These are phyloP conservation scores for Xestia rhomboidea DNA, from an alignment of 2,888 invertebrate species.

Conservation along the genomic window DNA sequence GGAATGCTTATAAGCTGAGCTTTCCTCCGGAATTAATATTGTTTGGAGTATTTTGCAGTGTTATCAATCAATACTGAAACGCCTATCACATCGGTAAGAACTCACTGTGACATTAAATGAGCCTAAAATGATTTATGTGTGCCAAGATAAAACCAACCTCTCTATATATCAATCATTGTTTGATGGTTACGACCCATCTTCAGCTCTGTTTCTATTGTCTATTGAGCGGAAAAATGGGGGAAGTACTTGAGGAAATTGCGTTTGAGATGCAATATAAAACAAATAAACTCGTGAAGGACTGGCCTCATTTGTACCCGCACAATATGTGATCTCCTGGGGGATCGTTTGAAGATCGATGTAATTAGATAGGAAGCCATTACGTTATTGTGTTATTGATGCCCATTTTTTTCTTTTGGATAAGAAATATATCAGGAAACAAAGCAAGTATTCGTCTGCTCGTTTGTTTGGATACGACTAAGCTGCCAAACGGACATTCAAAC, in stretches of 20 bases:
- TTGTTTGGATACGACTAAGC: neutral
- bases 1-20: neutral
- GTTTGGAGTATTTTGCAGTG: slow-evolving; percentile 45
- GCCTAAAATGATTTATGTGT: slow-evolving; percentile 76
- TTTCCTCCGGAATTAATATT: slow-evolving; percentile 9
- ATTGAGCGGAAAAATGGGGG: slow-evolving; percentile 53
- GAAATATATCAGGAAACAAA: neutral
- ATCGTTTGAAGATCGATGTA: slow-evolving; percentile 35
- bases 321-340: slow-evolving; percentile 28
- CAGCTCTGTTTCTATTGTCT: slow-evolving; percentile 65
- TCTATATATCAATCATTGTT: slow-evolving; percentile 73
- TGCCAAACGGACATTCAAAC: slow-evolving; percentile 5
- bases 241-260: slow-evolving; percentile 48
- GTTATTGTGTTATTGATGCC: slow-evolving; percentile 18
- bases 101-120: slow-evolving; percentile 73
- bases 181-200: slow-evolving; percentile 49
- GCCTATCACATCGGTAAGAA: slow-evolving; percentile 70
- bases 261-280: slow-evolving; percentile 51
- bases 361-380: slow-evolving; percentile 40
- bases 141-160: slow-evolving; percentile 71
- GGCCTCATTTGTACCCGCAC: slow-evolving; percentile 39
- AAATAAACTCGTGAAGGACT: slow-evolving; percentile 38
- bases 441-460: neutral
- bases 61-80: slow-evolving; percentile 74
- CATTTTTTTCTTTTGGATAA: neutral